Base-by-base conservation (phyloP, 2,888 invertebrate genomes). In the Andricus curvator region DNA sequence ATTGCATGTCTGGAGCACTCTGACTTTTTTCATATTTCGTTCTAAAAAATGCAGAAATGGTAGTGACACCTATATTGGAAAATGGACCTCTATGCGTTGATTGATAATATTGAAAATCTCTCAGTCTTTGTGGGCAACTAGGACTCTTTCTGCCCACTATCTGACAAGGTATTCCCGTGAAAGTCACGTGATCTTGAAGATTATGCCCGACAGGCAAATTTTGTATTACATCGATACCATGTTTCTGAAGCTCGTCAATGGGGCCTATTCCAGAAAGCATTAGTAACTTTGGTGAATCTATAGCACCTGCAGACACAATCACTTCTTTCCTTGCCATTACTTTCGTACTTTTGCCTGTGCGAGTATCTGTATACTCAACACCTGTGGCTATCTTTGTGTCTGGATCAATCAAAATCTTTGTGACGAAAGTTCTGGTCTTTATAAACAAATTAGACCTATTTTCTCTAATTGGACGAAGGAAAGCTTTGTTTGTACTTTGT, bases 401-500 rank as follows among this genome's bases (percentile, higher is more conserved):
- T 8, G 6, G 2, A 51, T 51, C 51, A 51, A 51, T 51, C 37
- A 37, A 37, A 37, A 37, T 8, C 37, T 37, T 37, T 37, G 37
- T 37, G 0, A 37, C 37, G 1, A 37, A 8, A 37, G 37, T 37
- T 1, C 9, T 37, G 9, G 37, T 37, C 9, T 37, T 37, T 37
- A 37, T 9, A 1, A 37, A 37, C 20, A 51, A 82, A 81, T 93
- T 93, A 41, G 86, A 85, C 29, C 94, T 87, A 81, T 93, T 93
- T 22, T 93, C 86, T 65, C 96, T 93, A 79, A 96, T 94, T 0
- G 96, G 95, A 84, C 95, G 93, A n/a, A 96, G 94, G 85, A 94
- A 96, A 2, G 96, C 96, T 3, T 90, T 91, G 87, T 96, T 96
- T 0, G 94, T 93, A 33, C 96, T 96, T 68, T 93, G 91, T 84